Conservation (phyloP, 2,113 vertebrate genomes). For the Microcebus jonahi region DNA sequence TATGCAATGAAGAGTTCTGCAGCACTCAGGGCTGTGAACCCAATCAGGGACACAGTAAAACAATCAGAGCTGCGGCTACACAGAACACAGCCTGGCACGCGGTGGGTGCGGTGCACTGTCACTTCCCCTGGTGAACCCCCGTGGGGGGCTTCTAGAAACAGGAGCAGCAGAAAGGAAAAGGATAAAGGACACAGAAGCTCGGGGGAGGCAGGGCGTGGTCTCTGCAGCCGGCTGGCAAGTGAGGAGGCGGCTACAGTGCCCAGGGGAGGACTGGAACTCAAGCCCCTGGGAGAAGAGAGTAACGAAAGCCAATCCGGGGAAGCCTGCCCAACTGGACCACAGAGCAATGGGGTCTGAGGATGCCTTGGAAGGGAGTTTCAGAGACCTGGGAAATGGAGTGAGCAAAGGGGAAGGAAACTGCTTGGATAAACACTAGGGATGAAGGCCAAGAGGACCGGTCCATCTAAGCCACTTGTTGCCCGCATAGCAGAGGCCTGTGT, state of each 20-base stretch:
- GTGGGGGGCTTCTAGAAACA: no score
- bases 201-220: neutral
- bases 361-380: no score
- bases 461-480: neutral
- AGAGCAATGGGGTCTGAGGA: neutral
- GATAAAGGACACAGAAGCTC: neutral
- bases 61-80: neutral
- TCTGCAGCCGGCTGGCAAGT: fast-evolving
- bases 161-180: neutral
- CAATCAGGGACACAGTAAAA: neutral
- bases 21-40: neutral
- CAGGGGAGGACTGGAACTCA: fast-evolving
- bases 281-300: neutral
- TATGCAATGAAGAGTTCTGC: neutral
- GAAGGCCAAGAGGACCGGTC: neutral
- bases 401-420: neutral
- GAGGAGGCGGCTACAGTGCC: neutral
- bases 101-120: neutral
- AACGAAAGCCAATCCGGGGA: neutral
- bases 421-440: neutral
- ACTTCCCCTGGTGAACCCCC: neutral
- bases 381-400: neutral
- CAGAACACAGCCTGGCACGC: no score
- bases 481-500: fast-evolving
- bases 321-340: neutral